Evolutionary conservation across 1,140 invertebrate genomes (phyloP).

Genomic region (Eurosta solidaginis): DNA sequence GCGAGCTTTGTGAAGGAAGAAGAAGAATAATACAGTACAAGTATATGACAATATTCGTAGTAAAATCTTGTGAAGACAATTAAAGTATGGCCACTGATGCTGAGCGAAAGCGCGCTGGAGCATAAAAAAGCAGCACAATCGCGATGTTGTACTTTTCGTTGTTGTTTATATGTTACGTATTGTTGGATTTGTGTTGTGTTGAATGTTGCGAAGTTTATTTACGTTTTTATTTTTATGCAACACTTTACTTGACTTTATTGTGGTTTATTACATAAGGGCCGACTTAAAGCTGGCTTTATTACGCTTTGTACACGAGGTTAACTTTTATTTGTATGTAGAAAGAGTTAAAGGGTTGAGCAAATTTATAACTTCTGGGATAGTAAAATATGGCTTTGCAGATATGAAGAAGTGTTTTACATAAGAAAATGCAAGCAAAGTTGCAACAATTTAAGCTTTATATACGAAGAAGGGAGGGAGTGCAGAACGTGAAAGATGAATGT

Average conservation of each 20-base stretch:
- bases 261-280: background rate
- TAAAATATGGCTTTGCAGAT: background rate
- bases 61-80: background rate
- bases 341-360: background rate
- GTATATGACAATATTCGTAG: background rate
- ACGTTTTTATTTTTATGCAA: background rate
- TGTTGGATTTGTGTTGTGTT: background rate
- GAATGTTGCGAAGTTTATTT: background rate
- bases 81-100: background rate
- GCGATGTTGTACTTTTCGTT: background rate
- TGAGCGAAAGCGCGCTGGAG: background rate
- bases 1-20: no score
- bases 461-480: no score
- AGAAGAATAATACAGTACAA: no score
- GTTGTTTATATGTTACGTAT: no score
- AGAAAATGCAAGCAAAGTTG: no score
- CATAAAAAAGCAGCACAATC: background rate
- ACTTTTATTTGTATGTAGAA: background rate
- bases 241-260: slow-evolving; percentile 8
- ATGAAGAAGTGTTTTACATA: background rate
- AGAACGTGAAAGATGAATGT: no score
- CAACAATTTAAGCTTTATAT: no score
- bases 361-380: background rate
- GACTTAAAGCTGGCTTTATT: background rate
- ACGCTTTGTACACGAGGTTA: background rate